Percentiles rank a stretch among this genome's conserved stretches.
These are phyloP conservation scores for Hucho hucho DNA, from an alignment of 2,113 vertebrate species.

Conservation along the genomic window DNA sequence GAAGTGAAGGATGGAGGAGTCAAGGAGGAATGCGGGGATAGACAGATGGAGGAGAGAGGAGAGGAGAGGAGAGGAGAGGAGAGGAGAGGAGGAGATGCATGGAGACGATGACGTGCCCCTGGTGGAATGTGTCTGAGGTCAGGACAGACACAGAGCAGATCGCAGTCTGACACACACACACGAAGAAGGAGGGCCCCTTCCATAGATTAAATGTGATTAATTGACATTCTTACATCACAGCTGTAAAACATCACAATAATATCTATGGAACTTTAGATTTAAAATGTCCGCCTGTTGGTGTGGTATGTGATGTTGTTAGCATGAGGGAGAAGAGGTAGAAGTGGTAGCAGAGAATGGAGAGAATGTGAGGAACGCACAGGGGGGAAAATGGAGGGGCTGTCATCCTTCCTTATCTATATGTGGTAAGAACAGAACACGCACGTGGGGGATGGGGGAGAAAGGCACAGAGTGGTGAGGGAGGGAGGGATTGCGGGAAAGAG, in stretches of 20 bases:
- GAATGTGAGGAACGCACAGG: background rate
- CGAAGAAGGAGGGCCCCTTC: background rate
- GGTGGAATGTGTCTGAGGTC: conserved; percentile 45
- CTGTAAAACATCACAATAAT: background rate
- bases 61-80: conserved; percentile 13
- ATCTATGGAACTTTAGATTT: background rate
- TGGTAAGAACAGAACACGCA: background rate
- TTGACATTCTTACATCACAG: background rate
- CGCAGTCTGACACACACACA: conserved; percentile 3
- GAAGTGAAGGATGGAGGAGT: background rate
- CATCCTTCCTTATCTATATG: conserved; percentile 34
- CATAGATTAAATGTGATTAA: background rate
- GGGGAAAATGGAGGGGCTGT: conserved; percentile 9
- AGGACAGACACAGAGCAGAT: conserved; percentile 35
- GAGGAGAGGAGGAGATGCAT: conserved; percentile 4
- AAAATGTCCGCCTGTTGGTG: background rate
- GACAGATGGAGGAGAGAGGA: background rate
- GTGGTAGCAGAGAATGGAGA: too few species aligned
- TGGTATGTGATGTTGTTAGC: background rate
- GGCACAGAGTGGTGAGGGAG: conserved; percentile 1
- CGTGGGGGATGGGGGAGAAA: background rate
- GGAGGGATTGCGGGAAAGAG: too few species aligned
- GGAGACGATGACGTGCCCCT: conserved; percentile 20
- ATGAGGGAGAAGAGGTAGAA: background rate
- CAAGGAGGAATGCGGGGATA: too few species aligned